Percentiles rank a stretch among this genome's conserved stretches.
Conservation (phyloP, 2,113 vertebrate species). For the Gopherus evgoodei region DNA sequence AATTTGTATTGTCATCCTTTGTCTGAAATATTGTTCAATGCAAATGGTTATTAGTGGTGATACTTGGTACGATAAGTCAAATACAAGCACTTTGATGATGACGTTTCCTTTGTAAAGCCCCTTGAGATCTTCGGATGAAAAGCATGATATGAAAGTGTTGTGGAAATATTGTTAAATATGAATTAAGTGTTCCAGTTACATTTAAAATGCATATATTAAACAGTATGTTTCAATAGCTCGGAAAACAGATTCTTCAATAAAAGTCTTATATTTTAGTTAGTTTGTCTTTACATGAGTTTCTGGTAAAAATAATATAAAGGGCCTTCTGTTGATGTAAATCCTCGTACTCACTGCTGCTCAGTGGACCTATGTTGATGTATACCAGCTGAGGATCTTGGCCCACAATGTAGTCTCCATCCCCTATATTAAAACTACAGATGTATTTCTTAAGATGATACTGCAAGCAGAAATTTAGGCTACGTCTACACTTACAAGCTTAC, state of each 20-base stretch:
- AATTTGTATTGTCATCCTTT: no score
- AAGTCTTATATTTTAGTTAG: background rate
- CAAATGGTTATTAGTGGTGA: no score
- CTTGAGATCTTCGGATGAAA: no score
- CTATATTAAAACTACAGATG: background rate
- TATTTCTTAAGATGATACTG: no score
- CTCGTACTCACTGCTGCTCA: background rate
- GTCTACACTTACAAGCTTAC: no score
- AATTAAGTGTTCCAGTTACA: background rate
- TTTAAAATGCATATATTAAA: background rate
- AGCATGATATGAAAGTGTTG: no score
- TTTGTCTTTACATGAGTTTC: background rate
- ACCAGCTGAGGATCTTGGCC: background rate
- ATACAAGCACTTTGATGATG: no score
- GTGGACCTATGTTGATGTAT: background rate
- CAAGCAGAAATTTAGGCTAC: no score
- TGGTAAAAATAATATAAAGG: background rate
- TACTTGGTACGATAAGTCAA: no score
- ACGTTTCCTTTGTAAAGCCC: no score
- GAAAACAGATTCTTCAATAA: background rate
- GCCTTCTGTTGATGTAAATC: background rate
- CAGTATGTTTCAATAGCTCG: background rate
- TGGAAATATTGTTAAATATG: no score
- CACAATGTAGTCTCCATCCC: background rate
- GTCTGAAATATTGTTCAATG: no score